Evolutionary conservation across 2,888 invertebrate genomes (phyloP), one percentile per base, ranked within the genome.

Genomic region (Acleris cristana): DNA sequence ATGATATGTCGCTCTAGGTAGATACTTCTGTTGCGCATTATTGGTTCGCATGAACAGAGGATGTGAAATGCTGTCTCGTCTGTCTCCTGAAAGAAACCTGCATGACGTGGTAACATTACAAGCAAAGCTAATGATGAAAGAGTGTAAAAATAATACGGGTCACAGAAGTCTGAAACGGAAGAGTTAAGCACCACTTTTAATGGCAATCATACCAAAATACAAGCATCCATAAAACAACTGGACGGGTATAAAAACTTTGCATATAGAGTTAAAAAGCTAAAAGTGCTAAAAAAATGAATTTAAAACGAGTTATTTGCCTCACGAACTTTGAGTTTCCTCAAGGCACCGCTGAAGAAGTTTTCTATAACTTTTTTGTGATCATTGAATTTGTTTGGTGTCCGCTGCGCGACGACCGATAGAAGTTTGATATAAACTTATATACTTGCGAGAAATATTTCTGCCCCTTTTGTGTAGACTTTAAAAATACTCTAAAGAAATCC

Each of bases 311-410:
- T 48, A 18, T 48, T 16, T 48, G 16, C 16, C 3, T 48, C 6
- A 48, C 48, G 18, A 71, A 60, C 69, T 69, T 71, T 77, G 45
- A 79, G 70, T 78, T 80, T 76, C 67, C 71, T 71, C 65, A 68
- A 67, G 71, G 70, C 73, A 69, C 69, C 56, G 71, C 74, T 76
- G 74, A 82, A 12, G 19, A 85, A 81, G 85, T 86, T 83, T 69
- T 61, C 66, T 73, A 75, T 76, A 84, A 85, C 83, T 86, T 86
- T 85, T 85, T 84, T 82, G 85, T 84, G 86, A 85, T 83, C 87
- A 86, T 86, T 86, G 84, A 87, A 86, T 88, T 88, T 88, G 86
- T 90, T 88, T 87, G 85, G 81, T 80, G 81, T 83, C 86, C 82
- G 84, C 86, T 88, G 79, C 74, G 80, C 72, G 78, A 75, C 74